Percentiles rank a stretch among this genome's conserved stretches.
Conservation (phyloP, 2,888 invertebrate species). For the Epinotia demarniana region DNA sequence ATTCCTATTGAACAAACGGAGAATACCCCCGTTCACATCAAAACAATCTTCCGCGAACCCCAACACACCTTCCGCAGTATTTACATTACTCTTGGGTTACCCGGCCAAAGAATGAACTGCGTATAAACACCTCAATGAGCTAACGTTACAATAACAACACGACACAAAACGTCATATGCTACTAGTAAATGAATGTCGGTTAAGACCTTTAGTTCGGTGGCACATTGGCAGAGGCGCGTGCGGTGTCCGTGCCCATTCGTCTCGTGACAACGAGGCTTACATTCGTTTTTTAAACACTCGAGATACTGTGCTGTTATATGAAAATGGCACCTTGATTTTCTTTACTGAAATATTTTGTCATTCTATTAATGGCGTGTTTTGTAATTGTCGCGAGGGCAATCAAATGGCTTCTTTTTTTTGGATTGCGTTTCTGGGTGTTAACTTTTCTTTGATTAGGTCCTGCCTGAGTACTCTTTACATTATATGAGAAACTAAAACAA, state of each 20-base stretch:
- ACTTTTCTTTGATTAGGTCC: not conserved
- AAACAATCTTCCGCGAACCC: conserved; percentile 18
- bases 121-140: conserved; percentile 40
- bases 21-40: conserved; percentile 1
- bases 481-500: not conserved
- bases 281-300: conserved; percentile 24
- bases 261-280: conserved; percentile 26
- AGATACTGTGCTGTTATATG: conserved; percentile 17
- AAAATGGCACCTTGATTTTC: conserved; percentile 32
- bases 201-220: conserved; percentile 42
- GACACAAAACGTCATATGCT: not conserved
- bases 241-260: conserved; percentile 50
- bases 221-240: conserved; percentile 53
- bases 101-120: conserved; percentile 27
- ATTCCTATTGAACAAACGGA: not conserved
- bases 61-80: conserved; percentile 23
- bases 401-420: not conserved
- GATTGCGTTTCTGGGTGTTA: no score
- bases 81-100: conserved; percentile 26
- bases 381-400: not conserved
- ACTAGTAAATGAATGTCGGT: not conserved
- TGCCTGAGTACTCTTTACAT: not conserved
- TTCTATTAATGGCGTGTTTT: not conserved
- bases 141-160: conserved; percentile 56
- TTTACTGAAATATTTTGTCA: conserved; percentile 16